A percentile compares a stretch with the other conserved stretches of the same genome.
Evolutionary conservation across 2,113 vertebrate genomes (phyloP).

Genomic region (Campylomormyrus numenius): DNA sequence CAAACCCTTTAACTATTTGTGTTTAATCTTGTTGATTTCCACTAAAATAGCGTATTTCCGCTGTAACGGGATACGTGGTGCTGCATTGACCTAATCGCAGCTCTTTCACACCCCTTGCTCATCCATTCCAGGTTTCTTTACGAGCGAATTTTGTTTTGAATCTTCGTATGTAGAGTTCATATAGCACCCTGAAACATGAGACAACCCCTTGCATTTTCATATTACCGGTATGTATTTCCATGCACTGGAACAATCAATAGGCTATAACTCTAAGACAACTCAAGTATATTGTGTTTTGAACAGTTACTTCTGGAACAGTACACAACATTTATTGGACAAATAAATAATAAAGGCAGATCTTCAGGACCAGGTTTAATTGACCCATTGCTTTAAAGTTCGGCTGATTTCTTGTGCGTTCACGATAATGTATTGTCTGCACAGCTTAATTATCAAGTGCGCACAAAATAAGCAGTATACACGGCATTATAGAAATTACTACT

Average conservation of each 20-base stretch:
- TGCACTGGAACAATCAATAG: background rate
- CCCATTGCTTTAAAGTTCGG: background rate
- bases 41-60: background rate
- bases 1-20: background rate
- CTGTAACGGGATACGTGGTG: background rate
- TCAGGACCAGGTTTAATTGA: background rate
- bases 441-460: too few relatives aligned
- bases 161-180: background rate
- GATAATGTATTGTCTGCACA: too few relatives aligned
- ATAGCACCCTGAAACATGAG: background rate
- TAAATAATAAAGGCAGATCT: background rate
- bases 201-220: background rate
- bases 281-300: background rate
- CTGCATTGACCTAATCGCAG: background rate
- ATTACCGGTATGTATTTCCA: background rate
- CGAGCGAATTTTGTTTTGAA: background rate
- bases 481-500: too few relatives aligned
- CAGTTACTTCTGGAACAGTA: background rate
- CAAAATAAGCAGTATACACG: too few relatives aligned
- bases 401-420: background rate
- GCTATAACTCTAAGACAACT: too few relatives aligned
- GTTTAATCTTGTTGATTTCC: background rate
- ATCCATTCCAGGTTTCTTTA: background rate
- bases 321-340: background rate
- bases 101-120: background rate